A percentile compares a stretch with the other conserved stretches of the same genome.
Conservation (phyloP, 2,797 vertebrate genomes). For the Pseudochirops cupreus region DNA sequence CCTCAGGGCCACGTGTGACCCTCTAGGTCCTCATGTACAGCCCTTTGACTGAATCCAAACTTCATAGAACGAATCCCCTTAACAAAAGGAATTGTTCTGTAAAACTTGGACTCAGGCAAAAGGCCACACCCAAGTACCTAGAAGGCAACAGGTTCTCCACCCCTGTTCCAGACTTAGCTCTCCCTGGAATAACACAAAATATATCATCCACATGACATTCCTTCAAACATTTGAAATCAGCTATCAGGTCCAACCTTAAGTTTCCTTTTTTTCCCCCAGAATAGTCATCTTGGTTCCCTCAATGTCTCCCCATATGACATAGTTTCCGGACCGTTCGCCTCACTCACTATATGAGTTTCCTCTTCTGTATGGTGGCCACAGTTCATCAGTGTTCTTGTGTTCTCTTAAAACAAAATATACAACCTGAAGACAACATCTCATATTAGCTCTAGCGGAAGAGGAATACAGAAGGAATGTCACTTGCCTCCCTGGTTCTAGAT, state of each 20-base stretch:
- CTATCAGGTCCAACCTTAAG: not conserved
- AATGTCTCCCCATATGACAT: not conserved
- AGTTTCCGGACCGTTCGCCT: not conserved
- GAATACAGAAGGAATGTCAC: not conserved
- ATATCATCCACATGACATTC: not conserved
- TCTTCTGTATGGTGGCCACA: not conserved
- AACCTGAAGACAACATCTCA: not conserved
- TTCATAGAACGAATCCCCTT: no score
- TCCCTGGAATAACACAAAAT: not conserved
- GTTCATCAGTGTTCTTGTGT: not conserved
- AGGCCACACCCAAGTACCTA: no score
- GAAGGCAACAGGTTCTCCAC: no score
- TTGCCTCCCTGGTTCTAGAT: not conserved
- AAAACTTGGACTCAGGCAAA: no score
- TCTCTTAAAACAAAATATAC: not conserved
- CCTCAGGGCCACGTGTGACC: no score
- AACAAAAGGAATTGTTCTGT: no score
- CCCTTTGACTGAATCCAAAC: no score
- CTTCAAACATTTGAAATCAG: not conserved
- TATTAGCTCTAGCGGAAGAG: not conserved
- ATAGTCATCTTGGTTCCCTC: not conserved
- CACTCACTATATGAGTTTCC: not conserved
- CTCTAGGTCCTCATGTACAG: no score
- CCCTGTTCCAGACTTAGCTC: not conserved
- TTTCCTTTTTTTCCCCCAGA: not conserved